Evolutionary conservation across 2,797 vertebrate species (phyloP).

Genomic region (Synanceia verrucosa): DNA sequence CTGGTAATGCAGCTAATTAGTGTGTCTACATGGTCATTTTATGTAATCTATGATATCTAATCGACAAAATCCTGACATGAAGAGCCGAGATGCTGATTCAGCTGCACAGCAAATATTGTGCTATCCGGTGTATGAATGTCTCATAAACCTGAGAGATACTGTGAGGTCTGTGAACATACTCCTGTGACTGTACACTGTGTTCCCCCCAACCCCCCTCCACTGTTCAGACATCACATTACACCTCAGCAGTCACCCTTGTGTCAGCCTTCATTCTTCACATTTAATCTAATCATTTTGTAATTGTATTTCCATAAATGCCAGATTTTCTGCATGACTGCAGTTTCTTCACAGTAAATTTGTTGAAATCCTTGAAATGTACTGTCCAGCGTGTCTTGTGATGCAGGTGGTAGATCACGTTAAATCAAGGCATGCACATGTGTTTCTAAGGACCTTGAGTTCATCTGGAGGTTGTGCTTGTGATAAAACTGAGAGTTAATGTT

Average conservation of each 20-base stretch:
- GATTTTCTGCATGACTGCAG: slow-evolving; percentile 41
- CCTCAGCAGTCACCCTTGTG: slow-evolving; percentile 27
- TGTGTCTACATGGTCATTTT: not conserved
- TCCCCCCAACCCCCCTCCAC: not conserved
- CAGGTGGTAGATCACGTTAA: not conserved
- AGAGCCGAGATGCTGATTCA: slow-evolving; percentile 22
- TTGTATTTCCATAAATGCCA: slow-evolving; percentile 20
- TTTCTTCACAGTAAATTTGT: not conserved
- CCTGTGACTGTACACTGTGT: slow-evolving; percentile 14
- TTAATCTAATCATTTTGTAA: too few relatives aligned
- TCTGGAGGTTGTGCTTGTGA: not conserved
- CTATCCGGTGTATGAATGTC: slow-evolving; percentile 31
- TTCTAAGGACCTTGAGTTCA: too few relatives aligned
- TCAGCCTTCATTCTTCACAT: slow-evolving; percentile 27
- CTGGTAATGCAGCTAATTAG: not conserved
- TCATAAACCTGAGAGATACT: slow-evolving; percentile 48
- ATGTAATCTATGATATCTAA: not conserved
- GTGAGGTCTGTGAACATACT: slow-evolving; percentile 5
- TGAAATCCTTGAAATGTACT: not conserved
- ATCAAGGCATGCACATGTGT: not conserved
- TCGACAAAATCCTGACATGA: not conserved
- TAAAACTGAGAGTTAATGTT: not conserved
- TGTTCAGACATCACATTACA: slow-evolving; percentile 1
- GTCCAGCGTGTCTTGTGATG: not conserved
- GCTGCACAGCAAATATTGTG: slow-evolving; percentile 25